phyloP scores from a whole-genome alignment of 2,113 vertebrate species.

The Oreochromis tanganicae region DNA sequence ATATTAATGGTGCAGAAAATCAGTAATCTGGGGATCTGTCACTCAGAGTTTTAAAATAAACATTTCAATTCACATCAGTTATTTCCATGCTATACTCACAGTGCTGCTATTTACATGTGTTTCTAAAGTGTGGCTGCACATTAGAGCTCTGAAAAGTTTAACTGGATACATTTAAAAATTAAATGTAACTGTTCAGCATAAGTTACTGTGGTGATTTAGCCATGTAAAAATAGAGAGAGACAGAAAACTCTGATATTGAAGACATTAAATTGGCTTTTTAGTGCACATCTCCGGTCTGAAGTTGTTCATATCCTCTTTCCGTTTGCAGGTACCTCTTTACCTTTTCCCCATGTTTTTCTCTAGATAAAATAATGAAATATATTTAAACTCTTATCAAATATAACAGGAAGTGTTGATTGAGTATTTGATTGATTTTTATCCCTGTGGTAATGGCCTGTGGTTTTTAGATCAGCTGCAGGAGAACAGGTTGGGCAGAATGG shows the following conservation, averaged over 20 bases:
- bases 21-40: neutral
- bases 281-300: too few relatives aligned
- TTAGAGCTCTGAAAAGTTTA: neutral
- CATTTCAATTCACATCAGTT: neutral
- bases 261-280: too few relatives aligned
- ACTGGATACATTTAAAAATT: neutral
- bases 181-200: neutral
- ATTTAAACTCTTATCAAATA: neutral
- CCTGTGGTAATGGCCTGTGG: neutral
- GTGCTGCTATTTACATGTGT: neutral
- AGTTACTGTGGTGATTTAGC: too few relatives aligned
- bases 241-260: too few relatives aligned
- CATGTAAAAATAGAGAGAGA: too few relatives aligned
- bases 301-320: too few relatives aligned
- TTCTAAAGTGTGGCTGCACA: neutral
- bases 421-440: neutral
- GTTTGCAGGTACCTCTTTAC: neutral
- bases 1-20: neutral
- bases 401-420: neutral
- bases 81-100: neutral
- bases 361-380: neutral
- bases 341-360: neutral
- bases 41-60: neutral
- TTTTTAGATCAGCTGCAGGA: neutral
- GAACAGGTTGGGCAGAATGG: neutral